Base-by-base conservation (phyloP, 2,888 invertebrate genomes). In the Baronia brevicornis region DNA sequence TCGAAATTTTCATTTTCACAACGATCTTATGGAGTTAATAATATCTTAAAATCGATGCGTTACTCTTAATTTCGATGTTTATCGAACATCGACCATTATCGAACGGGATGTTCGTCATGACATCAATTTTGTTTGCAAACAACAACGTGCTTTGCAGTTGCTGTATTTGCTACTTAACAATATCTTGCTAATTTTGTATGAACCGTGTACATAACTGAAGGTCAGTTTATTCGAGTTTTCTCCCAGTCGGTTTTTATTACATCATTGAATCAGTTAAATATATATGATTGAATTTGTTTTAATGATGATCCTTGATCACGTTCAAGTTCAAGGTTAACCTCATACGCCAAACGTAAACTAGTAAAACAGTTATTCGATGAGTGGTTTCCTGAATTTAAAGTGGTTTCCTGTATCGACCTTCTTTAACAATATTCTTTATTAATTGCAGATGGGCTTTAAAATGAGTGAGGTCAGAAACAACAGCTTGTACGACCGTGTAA, bases 401-500 rank as follows among this genome's bases (percentile, higher is more conserved):
- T n/a, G n/a, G n/a, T n/a, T n/a, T 11, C 11, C 15, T 27, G 10
- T 14, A 29, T 23, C 11, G 15, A 7, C 10, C 18, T 13, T 26
- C 6, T 26, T 14, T 33, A 21, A 28, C 11, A 13, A 32, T 10
- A 28, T 8, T 33, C 28, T 40, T 47, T 19, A 36, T 30, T 55
- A 43, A 41, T 77, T 77, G 28, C 71, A 84, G 84, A 80, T 84
- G 80, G 71, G 61, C 13, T 66, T 56, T 33, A 54, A 63, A 47
- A 64, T 60, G 40, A 62, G 48, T 46, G 64, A 61, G 30, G 53
- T 65, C 18, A 50, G 51, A 30, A 62, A 66, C 45, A 61, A 65
- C 37, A 77, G 66, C 52, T 58, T 84, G 28, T 80, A 84, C 54
- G 79, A 82, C 22, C 64, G 85, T 20, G 72, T 85, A 4, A 77